Evolutionary conservation across 2,888 invertebrate species (phyloP), one percentile per base, ranked within the genome.

Genomic region (Acleris literana): DNA sequence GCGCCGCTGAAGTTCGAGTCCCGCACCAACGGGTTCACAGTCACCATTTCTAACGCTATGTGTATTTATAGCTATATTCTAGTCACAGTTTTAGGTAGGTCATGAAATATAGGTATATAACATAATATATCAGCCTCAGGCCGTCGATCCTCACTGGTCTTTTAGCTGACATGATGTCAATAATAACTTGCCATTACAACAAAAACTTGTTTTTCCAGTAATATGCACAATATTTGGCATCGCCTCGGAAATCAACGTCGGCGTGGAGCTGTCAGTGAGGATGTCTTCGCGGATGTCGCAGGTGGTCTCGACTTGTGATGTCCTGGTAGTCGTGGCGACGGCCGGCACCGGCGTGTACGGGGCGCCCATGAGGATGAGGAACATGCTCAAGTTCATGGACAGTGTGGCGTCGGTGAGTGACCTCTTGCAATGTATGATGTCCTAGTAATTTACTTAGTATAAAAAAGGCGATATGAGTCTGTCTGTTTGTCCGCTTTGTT

Each of bases 261-360:
- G 94, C 6, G 87, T 93, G 74, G 86, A 88, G 65, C 68, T 88
- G 67, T 94, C 94, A 3, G 93, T 93, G 20, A 88, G 94, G 20
- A 89, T 94, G 86, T 87, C 93, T 6, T 94, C 93, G 2, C 86
- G 87, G 48, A 93, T 93, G 76, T 92, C 94, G 0, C 90, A 94
- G 64, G 92, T 93, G 33, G 94, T 93, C 53, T 94, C 94, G 0
- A 88, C 93, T 18, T 93, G 93, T 68, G 94, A 94, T 70, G 92
- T 94, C 11, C 72, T 93, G 20, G 93, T 94, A 1, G 93, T 94
- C n/a, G 92, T 88, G 39, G 81, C 86, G 25, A 90, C 93, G 0
- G 93, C 94, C 0, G 86, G 90, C 2, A 90, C 92, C 0, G 93
- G 93, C 0, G 91, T 94, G 13, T 87, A 93, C 68, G 93, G 93